Evolutionary conservation across 2,888 invertebrate genomes (phyloP), one percentile per base, ranked within the genome.

Genomic region (Euzetes globulus): DNA sequence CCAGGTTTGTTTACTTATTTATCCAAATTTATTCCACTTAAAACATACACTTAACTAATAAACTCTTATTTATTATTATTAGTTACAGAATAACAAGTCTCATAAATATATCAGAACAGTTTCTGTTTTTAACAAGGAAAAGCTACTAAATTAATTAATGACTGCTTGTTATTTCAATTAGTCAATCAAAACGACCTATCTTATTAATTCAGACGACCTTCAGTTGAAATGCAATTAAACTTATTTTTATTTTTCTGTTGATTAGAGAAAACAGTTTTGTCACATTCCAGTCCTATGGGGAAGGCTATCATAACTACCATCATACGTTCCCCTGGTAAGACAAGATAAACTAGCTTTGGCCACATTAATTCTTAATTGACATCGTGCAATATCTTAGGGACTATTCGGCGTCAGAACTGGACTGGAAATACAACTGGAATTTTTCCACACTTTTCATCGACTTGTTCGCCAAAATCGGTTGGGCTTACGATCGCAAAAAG

Each of bases 361-460:
- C 33, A 6, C 33, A 33, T 33, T 7, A 33, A 33, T 33, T 33
- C 33, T 33, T 33, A 7, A 4, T 33, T 33, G 33, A 33, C 7
- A 33, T 25, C 22, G 25, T 25, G 3, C 3, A 22, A 25, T n/a
- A n/a, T n/a, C n/a, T 22, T 25, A 65, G 80, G 47, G 84, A 84
- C 78, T 84, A 84, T 77, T 78, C 82, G 19, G 82, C 83, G 27
- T 81, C 82, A 75, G 84, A 84, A 77, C 82, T 79, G 75, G 83
- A 83, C 25, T 81, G 81, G 80, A 78, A 79, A 25, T 77, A 82
- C 58, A 84, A 84, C 76, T 75, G 81, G 4, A 73, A 73, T 37
- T 65, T 73, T 37, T 83, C 84, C 4, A 83, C 83, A 0, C 65
- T 81, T n/a, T 83, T 84, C 77, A 83, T 84, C 75, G 83, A 84